Conservation (phyloP, 2,113 vertebrate species). For the Gulo gulo region DNA sequence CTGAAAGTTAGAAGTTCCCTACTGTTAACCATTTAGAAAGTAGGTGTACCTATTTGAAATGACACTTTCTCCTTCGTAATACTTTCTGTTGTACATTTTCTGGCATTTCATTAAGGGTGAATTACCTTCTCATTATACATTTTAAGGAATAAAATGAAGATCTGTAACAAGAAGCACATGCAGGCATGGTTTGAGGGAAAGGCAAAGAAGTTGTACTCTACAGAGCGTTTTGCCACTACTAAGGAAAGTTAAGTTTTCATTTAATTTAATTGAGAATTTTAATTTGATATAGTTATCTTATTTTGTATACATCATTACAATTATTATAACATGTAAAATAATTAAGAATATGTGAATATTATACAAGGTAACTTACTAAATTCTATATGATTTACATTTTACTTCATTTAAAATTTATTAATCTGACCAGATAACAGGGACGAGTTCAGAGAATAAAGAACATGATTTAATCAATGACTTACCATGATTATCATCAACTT, state of each 20-base stretch:
- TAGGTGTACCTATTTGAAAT: conserved; percentile 46
- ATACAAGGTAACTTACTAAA: background rate
- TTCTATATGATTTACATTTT: background rate
- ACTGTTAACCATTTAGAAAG: conserved; percentile 53
- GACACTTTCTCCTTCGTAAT: conserved; percentile 15
- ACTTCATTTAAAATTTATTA: background rate
- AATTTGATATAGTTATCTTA: background rate
- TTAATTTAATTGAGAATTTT: background rate
- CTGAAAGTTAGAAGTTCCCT: conserved; percentile 11
- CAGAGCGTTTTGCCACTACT: background rate
- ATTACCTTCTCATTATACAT: conserved; percentile 2
- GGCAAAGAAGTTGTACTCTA: background rate
- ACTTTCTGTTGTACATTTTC: conserved; percentile 27
- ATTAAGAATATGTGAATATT: background rate
- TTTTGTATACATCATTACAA: background rate
- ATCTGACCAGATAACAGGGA: background rate
- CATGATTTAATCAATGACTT: background rate
- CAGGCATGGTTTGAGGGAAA: background rate
- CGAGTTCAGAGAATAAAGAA: background rate
- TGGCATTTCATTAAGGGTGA: conserved; percentile 47
- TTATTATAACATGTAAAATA: background rate
- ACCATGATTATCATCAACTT: background rate
- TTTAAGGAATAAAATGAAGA: conserved; percentile 44
- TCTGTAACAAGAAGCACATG: background rate
- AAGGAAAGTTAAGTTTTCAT: background rate